Base-by-base conservation (phyloP, 2,113 vertebrate species). In the Scomber japonicus region DNA sequence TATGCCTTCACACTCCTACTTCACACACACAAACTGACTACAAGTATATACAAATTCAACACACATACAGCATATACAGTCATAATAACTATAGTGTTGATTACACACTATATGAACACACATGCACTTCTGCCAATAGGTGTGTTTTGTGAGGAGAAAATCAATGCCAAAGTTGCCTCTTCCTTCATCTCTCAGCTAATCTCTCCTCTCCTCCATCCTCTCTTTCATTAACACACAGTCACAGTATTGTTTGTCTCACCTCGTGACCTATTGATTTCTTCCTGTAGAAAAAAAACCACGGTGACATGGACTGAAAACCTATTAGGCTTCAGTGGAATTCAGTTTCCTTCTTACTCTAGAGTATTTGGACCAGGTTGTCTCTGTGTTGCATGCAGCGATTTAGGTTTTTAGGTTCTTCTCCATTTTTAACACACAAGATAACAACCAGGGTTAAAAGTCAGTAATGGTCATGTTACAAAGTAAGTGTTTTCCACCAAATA, bases 261-360 rank as follows among this genome's bases (percentile, higher is more conserved):
- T 73, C 49, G 0, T 50, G 69, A 65, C 65, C 50, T 81, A 81
- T 88, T 75, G 78, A 78, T 78, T 75, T 71, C 21, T 16, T 11
- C 21, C 50, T 17, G 15, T 16, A 50, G 40, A 12, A 66, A 81
- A 31, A 80, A 62, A 54, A 71, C n/a, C 57, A 21, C 61, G 11
- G 45, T 68, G 30, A 69, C 75, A 54, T 1, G 21, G 64, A 57
- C n/a, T 46, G 49, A 73, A 72, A 70, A 59, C 59, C 3, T 54
- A 59, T 65, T 46, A 35, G 40, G 8, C 68, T 49, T 24, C 5
- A 21, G 17, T 56, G 66, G 19, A 51, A 35, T 27, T 24, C 30
- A 46, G 9, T 50, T 10, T 48, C n/a, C 13, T 24, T 24, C 24
- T 24, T 24, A 24, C 2, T 24, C 24, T 15, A 15, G 2, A n/a